Evolutionary conservation across 2,888 invertebrate species (phyloP).

Genomic region (Glaucopsyche alexis): DNA sequence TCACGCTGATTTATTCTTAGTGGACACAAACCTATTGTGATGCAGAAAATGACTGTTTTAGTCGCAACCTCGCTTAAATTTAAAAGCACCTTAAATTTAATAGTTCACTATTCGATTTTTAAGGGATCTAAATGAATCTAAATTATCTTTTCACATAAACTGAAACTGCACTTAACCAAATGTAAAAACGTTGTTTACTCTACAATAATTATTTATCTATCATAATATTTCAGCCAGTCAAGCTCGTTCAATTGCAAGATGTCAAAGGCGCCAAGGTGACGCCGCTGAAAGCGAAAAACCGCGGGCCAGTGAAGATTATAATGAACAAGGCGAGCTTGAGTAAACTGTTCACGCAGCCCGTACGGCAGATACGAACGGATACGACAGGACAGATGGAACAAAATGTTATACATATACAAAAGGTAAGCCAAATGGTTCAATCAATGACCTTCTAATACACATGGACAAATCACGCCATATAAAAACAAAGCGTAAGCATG

Average conservation of each 20-base stretch:
- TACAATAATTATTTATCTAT: conserved; percentile 21
- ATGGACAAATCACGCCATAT: no score
- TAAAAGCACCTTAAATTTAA: no score
- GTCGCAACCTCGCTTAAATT: no score
- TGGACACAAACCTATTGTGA: no score
- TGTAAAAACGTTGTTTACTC: conserved; percentile 9
- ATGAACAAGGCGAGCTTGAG: conserved; percentile 63
- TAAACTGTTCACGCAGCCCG: conserved; percentile 48
- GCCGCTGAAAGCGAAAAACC: conserved; percentile 26
- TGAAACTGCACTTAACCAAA: background rate
- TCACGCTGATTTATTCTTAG: no score
- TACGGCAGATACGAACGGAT: conserved; percentile 3
- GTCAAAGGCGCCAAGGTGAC: conserved; percentile 33
- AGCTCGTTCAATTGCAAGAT: conserved; percentile 53
- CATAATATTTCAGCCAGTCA: conserved; percentile 46
- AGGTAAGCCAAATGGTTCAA: conserved; percentile 1
- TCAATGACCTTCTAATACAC: no score
- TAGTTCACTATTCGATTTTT: no score
- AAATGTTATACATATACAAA: conserved; percentile 17
- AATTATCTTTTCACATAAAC: background rate
- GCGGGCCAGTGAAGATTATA: conserved; percentile 64
- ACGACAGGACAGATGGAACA: conserved; percentile 12
- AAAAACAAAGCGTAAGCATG: no score
- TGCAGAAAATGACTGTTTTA: no score
- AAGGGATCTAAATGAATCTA: no score